These are phyloP conservation scores for Alces alces DNA, from an alignment of 2,113 vertebrate genomes.

Conservation along the genomic window DNA sequence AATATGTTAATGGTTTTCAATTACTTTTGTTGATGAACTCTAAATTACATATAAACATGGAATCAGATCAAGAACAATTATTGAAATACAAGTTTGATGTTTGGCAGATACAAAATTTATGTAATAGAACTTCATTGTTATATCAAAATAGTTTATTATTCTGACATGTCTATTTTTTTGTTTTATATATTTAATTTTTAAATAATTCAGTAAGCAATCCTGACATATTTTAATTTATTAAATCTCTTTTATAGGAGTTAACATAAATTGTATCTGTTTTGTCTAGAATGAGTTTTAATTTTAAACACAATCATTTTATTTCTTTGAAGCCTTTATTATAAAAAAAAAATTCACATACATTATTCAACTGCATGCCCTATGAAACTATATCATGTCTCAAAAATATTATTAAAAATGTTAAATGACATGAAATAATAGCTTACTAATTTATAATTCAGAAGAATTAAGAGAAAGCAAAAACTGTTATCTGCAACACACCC, in stretches of 20 bases:
- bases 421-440: neutral
- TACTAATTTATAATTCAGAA: neutral
- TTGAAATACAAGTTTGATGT: neutral
- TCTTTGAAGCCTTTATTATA: neutral
- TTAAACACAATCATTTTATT: neutral
- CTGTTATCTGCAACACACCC: neutral
- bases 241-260: neutral
- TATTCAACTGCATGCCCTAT: neutral
- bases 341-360: neutral
- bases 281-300: neutral
- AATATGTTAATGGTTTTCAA: neutral
- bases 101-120: neutral
- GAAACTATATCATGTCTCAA: neutral
- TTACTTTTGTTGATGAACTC: neutral
- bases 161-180: neutral
- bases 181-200: neutral
- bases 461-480: neutral
- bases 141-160: neutral
- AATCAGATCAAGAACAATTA: constrained; percentile 1
- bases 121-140: neutral
- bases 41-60: neutral
- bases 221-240: neutral
- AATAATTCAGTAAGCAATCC: neutral
- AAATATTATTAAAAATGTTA: neutral
- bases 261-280: neutral